Conservation (phyloP, 2,113 vertebrate species). For the Pseudolaguvia tuberculata region DNA sequence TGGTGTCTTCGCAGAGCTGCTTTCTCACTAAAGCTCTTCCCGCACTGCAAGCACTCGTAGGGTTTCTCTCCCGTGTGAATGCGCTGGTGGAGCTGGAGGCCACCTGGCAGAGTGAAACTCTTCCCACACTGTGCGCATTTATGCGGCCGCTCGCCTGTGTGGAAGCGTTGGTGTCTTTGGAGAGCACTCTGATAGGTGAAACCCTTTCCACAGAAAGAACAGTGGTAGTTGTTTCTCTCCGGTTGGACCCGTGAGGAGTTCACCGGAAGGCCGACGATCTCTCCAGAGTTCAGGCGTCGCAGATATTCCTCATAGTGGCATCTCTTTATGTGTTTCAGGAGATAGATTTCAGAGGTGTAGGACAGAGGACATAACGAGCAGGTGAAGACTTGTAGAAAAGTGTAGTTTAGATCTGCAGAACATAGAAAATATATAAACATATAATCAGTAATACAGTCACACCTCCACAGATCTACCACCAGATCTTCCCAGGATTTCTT, state of each 20-base stretch:
- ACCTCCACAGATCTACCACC: background rate
- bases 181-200: constrained; percentile 23
- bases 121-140: constrained; percentile 10
- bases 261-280: constrained; percentile 6
- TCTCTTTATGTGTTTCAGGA: constrained; percentile 14
- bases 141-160: constrained; percentile 1
- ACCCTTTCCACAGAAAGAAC: constrained; percentile 17
- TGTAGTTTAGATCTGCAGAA: constrained; percentile 11
- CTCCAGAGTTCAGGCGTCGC: constrained; percentile 10
- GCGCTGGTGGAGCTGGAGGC: constrained; percentile 17
- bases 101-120: constrained; percentile 5
- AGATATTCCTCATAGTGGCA: constrained; percentile 22
- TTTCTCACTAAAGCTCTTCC: constrained; percentile 15
- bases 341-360: constrained; percentile 19
- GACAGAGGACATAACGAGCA: constrained; percentile 13
- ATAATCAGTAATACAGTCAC: background rate
- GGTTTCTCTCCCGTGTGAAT: constrained; percentile 23
- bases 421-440: background rate
- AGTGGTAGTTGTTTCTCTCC: constrained; percentile 11
- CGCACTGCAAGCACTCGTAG: constrained; percentile 8
- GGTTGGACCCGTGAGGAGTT: background rate
- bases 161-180: constrained; percentile 21
- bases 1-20: constrained; percentile 13
- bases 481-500: too few relatives aligned
- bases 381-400: constrained; percentile 9